These are phyloP conservation scores for Denticeps clupeoides DNA, from an alignment of 2,797 vertebrate genomes.

Conservation along the genomic window DNA sequence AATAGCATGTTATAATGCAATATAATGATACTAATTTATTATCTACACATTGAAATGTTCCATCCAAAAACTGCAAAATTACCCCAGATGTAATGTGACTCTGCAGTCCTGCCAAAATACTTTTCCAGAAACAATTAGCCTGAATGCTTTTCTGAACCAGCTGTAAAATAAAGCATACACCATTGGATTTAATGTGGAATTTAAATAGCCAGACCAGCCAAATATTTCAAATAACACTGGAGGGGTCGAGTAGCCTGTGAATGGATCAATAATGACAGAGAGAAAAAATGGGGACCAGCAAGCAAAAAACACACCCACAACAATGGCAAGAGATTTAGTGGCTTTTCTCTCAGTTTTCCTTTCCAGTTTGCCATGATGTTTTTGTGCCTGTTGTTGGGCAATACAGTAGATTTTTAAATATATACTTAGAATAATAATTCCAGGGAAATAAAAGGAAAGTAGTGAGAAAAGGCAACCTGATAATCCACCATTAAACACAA, in stretches of 20 bases:
- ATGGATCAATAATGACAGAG: constrained; percentile 32
- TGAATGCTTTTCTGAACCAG: constrained; percentile 42
- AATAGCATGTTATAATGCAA: no score
- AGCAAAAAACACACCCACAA: constrained; percentile 26
- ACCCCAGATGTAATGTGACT: no score
- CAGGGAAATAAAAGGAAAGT: constrained; percentile 22
- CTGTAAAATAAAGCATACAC: constrained; percentile 45
- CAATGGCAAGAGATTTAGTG: constrained; percentile 25
- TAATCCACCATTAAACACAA: constrained; percentile 8
- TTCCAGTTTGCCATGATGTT: constrained; percentile 38
- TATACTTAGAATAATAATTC: constrained; percentile 21
- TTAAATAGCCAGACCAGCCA: constrained; percentile 39
- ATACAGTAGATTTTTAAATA: constrained; percentile 31
- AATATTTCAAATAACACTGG: constrained; percentile 26
- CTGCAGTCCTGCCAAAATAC: constrained; percentile 17
- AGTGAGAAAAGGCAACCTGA: constrained; percentile 11
- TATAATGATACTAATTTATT: no score
- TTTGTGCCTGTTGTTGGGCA: constrained; percentile 54
- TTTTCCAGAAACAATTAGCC: constrained; percentile 25
- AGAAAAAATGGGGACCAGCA: constrained; percentile 43
- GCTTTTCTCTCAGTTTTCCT: constrained; percentile 18
- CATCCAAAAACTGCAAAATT: no score
- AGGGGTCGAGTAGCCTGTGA: constrained; percentile 28
- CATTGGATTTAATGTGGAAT: constrained; percentile 41
- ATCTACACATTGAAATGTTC: no score